Base-by-base conservation (phyloP, 2,113 vertebrate genomes). In the Canis aureus region DNA sequence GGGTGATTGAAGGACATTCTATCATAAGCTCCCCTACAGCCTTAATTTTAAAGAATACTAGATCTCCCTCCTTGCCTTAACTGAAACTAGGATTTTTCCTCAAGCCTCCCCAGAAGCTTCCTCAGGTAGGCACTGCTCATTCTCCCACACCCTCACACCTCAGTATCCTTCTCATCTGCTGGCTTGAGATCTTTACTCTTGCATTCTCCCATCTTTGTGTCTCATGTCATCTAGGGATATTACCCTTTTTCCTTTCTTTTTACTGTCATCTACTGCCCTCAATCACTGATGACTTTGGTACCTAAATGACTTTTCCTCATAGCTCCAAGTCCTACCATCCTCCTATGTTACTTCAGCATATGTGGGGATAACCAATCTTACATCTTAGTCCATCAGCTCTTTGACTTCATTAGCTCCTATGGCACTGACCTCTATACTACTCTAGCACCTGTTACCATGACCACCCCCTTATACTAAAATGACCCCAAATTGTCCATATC, bases 41-140 rank as follows among this genome's bases (percentile, higher is more conserved):
- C 17, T 91, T 80, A 90, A 96, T 83, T 84, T 55, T 62, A 91
- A 74, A 95, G 53, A 95, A 78, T 38, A 38, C 4, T 80, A 53
- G 9, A 12, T n/a, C 23, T 9, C 84, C 25, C 69, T 93, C 51
- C 32, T 79, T 78, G 32, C 32, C 73, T 25, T 27, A 67, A 87
- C 0, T 90, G 59, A 90, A 96, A 66, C 2, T 49, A 49, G 2
- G 32, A 59, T 92, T 55, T 82, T 87, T 94, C 73, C 84, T 69
- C 5, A 85, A 79, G 51, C 38, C 35, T 88, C 38, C 57, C 11
- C 51, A 81, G 53, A 87, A 79, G 59, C 15, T 73, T 16, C 71
- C n/a, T 78, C 20, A 95, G 15, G 20, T 23, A 91, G 35, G 23
- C 71, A 85, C 35, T 32, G 22, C 17, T 96, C 60, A 59, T 35